Evolutionary conservation across 2,888 invertebrate genomes (phyloP), one percentile per base, ranked within the genome.

Genomic region (Liopterus haemorrhoidalis): DNA sequence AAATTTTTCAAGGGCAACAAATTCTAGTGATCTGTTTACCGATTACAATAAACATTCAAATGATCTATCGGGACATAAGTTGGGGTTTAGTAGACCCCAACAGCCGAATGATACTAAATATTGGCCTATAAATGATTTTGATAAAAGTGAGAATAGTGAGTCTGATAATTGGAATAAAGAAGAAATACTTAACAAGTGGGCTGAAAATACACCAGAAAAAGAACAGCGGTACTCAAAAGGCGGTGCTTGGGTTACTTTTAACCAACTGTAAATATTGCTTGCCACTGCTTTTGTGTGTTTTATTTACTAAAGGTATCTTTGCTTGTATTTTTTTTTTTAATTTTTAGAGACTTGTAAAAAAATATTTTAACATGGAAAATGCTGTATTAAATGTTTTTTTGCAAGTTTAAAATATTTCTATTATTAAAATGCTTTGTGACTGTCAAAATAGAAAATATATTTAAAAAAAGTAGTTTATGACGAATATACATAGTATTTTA

Each of bases 211-310:
- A 43, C 22, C 48, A 48, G 41, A 52, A 49, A 54, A 46, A 54
- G 49, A 48, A 50, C 51, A 50, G 44, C 38, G 21, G 47, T 41
- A 51, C 49, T 51, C 49, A 51, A 55, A 57, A 50, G 55, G 56
- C 54, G 63, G 59, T 57, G 61, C 64, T 64, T 69, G 69, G 69
- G 69, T 69, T 62, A 64, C 65, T 63, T 69, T 68, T 66, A 65
- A 64, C 61, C 67, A 67, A 63, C 62, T 67, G 67, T 69, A 68
- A 68, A 66, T 65, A 65, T 66, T 63, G 60, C 64, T 63, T 60
- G 53, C 58, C 44, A 39, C 33, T 39, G 39, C 33, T 45, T 40
- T 31, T 40, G n/a, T 30, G 30, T 62, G 61, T 61, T 60, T 56
- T 51, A 52, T 55, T 57, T 59, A 53, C 55, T 35, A 36, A 56